These are phyloP conservation scores for Acanthurus leucopareius DNA, from an alignment of 2,797 vertebrate genomes.

Conservation along the genomic window DNA sequence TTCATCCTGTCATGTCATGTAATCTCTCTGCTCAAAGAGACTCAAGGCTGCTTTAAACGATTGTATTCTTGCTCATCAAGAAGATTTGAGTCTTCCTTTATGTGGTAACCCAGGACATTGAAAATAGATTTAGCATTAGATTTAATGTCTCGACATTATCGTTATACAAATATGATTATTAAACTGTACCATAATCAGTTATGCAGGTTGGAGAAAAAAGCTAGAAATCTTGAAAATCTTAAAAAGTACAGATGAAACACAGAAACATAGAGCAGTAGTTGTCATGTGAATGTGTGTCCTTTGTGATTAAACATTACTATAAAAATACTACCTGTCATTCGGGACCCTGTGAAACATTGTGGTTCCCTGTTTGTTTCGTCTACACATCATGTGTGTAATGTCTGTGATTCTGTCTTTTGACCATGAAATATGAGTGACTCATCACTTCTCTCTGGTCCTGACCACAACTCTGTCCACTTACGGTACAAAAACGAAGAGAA, in stretches of 20 bases:
- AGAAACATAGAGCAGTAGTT: background rate
- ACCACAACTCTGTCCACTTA: slow-evolving; percentile 19
- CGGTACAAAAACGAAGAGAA: background rate
- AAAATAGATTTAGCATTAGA: background rate
- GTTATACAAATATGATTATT: background rate
- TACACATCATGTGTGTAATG: slow-evolving; percentile 9
- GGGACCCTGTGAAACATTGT: background rate
- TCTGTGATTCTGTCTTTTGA: background rate
- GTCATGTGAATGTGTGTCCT: background rate
- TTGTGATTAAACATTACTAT: slow-evolving; percentile 27
- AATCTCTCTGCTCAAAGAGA: background rate
- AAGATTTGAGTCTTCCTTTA: background rate
- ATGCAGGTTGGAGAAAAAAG: background rate
- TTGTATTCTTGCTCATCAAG: background rate
- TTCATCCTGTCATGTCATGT: background rate
- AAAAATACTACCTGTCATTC: slow-evolving; percentile 7
- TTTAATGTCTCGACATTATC: background rate
- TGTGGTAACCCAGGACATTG: too few species aligned
- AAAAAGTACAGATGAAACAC: background rate
- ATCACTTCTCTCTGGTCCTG: slow-evolving; percentile 11
- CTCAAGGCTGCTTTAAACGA: background rate
- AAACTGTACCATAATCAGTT: background rate
- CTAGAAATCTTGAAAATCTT: background rate
- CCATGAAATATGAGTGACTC: slow-evolving; percentile 46
- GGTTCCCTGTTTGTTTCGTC: slow-evolving; percentile 5